A percentile compares a stretch with the other conserved stretches of the same genome.
These are phyloP conservation scores for Drosophila nr. medialis DNA, from an alignment of 2,888 invertebrate species.

Conservation along the genomic window DNA sequence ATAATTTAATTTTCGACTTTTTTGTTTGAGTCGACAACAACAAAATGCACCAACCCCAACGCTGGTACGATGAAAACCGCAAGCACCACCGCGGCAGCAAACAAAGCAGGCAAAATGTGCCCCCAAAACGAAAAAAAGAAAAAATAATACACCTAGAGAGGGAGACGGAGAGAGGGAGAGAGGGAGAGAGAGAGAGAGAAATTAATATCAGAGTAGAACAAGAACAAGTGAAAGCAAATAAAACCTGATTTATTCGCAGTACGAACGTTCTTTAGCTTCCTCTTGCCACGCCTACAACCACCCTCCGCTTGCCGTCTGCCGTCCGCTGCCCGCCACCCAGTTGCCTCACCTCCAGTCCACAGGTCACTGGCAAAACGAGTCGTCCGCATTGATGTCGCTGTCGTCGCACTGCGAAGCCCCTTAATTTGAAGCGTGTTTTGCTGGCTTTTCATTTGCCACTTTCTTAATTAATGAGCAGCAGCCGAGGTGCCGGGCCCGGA, in stretches of 20 bases:
- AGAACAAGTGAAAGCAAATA: slow-evolving; percentile 78
- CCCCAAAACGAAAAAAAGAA: slow-evolving; percentile 3
- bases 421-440: slow-evolving; percentile 72
- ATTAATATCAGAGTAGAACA: slow-evolving; percentile 73
- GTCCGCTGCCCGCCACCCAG: background rate
- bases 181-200: slow-evolving; percentile 18
- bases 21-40: slow-evolving; percentile 64
- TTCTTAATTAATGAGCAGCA: slow-evolving; percentile 78
- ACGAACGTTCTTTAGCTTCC: slow-evolving; percentile 17
- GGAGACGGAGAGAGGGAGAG: background rate
- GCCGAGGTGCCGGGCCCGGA: slow-evolving; percentile 7
- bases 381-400: slow-evolving; percentile 16
- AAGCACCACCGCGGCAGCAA: slow-evolving; percentile 59
- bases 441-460: slow-evolving; percentile 79
- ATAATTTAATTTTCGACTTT: slow-evolving; percentile 82
- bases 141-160: background rate
- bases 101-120: slow-evolving; percentile 45
- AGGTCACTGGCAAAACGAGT: slow-evolving; percentile 44
- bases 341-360: background rate
- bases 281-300: slow-evolving; percentile 17
- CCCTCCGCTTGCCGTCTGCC: background rate
- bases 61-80: slow-evolving; percentile 46
- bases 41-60: slow-evolving; percentile 50
- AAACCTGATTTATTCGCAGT: slow-evolving; percentile 73
- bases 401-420: slow-evolving; percentile 57